A percentile compares a stretch with the other conserved stretches of the same genome.
These are phyloP conservation scores for Anaspis maculata DNA, from an alignment of 2,888 invertebrate species.

Conservation along the genomic window DNA sequence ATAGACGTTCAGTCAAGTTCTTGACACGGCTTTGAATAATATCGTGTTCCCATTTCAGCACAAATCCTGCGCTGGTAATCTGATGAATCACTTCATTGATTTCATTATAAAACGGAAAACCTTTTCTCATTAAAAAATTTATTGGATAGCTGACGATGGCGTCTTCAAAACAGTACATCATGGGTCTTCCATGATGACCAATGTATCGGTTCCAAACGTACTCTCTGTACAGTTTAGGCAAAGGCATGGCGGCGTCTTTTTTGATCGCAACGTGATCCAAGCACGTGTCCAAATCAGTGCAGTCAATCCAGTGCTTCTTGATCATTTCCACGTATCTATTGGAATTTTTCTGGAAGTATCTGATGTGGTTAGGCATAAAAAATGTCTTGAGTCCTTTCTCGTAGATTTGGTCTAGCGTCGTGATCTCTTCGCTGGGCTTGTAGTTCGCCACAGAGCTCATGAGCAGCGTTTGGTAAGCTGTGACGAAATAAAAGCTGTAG, in stretches of 20 bases:
- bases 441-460: not conserved
- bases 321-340: not conserved
- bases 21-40: not conserved
- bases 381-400: not conserved
- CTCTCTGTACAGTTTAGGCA: conserved; percentile 1
- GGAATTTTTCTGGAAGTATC: not conserved
- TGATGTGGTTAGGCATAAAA: not conserved
- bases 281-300: conserved; percentile 1
- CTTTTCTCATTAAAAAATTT: conserved; percentile 7
- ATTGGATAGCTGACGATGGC: conserved; percentile 4
- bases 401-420: not conserved
- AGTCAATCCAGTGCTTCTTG: not conserved
- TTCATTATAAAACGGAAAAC: conserved; percentile 2
- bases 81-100: conserved; percentile 3
- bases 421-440: not conserved
- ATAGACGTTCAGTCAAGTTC: not conserved
- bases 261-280: not conserved
- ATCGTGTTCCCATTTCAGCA: conserved; percentile 4
- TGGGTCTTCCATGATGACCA: not conserved
- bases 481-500: not conserved
- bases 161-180: conserved; percentile 6
- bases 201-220: conserved; percentile 2
- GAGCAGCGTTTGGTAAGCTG: not conserved
- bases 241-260: conserved; percentile 1
- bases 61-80: conserved; percentile 1